Evolutionary conservation across 1,140 invertebrate genomes (phyloP).

Genomic region (Aphidius gifuensis): DNA sequence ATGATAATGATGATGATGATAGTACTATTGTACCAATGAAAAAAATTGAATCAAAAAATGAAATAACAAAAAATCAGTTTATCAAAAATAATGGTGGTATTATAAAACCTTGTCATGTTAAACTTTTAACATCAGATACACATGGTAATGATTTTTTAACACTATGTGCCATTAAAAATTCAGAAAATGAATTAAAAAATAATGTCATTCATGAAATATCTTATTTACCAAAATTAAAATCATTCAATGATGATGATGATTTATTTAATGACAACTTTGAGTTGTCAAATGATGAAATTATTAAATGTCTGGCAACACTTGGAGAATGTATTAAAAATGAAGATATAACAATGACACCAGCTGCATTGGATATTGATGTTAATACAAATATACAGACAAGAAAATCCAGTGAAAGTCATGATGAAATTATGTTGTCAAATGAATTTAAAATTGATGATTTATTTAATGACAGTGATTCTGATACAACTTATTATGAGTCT

Average conservation of each 20-base stretch:
- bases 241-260: constrained; percentile 21
- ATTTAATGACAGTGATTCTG: constrained; percentile 20
- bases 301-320: constrained; percentile 28
- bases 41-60: constrained; percentile 17
- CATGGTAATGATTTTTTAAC: constrained; percentile 47
- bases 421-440: constrained; percentile 4
- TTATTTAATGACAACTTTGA: constrained; percentile 30
- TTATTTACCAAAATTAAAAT: constrained; percentile 29
- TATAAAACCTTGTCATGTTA: constrained; percentile 37
- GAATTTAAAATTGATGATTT: constrained; percentile 25
- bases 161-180: constrained; percentile 39
- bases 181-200: constrained; percentile 26
- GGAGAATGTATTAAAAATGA: neutral
- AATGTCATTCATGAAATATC: constrained; percentile 10
- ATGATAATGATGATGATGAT: constrained; percentile 11
- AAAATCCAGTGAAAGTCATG: neutral
- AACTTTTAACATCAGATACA: constrained; percentile 41
- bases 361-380: neutral
- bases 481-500: neutral
- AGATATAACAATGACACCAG: constrained; percentile 3
- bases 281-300: constrained; percentile 30
- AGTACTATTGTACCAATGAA: neutral
- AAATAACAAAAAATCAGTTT: neutral
- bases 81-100: neutral
- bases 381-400: constrained; percentile 11